Percentiles rank a stretch among this genome's conserved stretches.
Conservation (phyloP, 2,113 vertebrate genomes). For the Poicephalus meyeri region DNA sequence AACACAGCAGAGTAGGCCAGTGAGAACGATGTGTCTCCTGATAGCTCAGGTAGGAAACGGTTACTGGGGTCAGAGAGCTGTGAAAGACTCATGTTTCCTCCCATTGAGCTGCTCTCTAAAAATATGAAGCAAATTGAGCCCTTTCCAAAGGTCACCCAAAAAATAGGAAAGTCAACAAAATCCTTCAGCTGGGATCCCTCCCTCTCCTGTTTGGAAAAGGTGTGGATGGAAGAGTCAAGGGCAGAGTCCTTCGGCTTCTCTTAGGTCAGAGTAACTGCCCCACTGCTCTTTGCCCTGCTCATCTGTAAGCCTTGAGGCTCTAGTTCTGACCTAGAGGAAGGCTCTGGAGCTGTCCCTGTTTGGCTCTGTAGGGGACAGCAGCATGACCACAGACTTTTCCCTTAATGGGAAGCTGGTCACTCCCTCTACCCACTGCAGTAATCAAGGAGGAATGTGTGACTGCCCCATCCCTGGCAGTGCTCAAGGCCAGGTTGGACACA, state of each 20-base stretch:
- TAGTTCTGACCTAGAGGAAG: neutral
- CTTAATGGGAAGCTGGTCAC: neutral
- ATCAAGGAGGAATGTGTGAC: neutral
- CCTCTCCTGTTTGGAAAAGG: neutral
- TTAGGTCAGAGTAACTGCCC: neutral
- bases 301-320: too few species aligned
- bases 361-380: neutral
- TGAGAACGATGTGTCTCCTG: conserved; percentile 12
- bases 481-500: neutral
- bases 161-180: neutral
- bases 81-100: conserved; percentile 38
- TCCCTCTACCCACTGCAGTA: neutral
- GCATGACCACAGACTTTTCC: neutral
- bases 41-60: neutral
- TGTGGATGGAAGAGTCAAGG: neutral
- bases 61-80: conserved; percentile 36
- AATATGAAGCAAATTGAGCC: neutral
- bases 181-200: neutral
- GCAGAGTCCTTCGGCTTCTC: neutral
- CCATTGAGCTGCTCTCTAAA: conserved; percentile 35
- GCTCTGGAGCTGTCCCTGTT: neutral
- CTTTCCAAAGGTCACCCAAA: neutral
- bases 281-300: neutral
- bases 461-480: neutral
- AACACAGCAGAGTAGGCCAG: neutral